Evolutionary conservation across 2,113 vertebrate genomes (phyloP).

Genomic region (Anguilla rostrata): DNA sequence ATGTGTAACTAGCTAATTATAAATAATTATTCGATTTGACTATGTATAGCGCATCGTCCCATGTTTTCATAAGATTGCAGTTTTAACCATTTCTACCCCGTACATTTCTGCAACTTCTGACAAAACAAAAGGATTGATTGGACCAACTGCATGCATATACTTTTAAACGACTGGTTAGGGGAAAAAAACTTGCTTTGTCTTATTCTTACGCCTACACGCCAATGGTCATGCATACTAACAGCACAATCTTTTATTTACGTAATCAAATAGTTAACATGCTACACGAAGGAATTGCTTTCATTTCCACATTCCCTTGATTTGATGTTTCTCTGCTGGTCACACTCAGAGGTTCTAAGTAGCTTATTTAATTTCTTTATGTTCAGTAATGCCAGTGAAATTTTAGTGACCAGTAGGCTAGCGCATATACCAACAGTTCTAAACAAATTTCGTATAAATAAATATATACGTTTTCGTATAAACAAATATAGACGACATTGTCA

Average conservation of each 20-base stretch:
- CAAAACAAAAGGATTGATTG: not conserved
- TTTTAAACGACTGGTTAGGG: not conserved
- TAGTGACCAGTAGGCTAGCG: not conserved
- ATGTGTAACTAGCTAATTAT: not conserved
- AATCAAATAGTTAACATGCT: not conserved
- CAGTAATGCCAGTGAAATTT: too few species aligned
- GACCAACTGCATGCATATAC: not conserved
- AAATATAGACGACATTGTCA: too few species aligned
- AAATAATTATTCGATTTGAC: not conserved
- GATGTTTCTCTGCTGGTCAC: too few species aligned
- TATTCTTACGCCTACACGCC: not conserved
- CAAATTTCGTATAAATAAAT: too few species aligned
- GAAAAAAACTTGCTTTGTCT: not conserved
- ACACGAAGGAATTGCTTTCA: not conserved
- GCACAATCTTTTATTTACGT: not conserved
- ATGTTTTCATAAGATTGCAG: constrained; percentile 5
- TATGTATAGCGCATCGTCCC: not conserved
- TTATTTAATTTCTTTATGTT: too few species aligned
- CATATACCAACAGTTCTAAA: not conserved
- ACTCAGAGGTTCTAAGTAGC: not conserved
- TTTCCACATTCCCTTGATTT: not conserved
- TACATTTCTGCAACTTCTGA: not conserved
- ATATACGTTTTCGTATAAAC: not conserved
- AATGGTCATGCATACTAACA: not conserved
- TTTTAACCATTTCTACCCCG: not conserved